Base-by-base conservation (phyloP, 2,888 invertebrate species). In the Caenorhabditis wallacei region DNA sequence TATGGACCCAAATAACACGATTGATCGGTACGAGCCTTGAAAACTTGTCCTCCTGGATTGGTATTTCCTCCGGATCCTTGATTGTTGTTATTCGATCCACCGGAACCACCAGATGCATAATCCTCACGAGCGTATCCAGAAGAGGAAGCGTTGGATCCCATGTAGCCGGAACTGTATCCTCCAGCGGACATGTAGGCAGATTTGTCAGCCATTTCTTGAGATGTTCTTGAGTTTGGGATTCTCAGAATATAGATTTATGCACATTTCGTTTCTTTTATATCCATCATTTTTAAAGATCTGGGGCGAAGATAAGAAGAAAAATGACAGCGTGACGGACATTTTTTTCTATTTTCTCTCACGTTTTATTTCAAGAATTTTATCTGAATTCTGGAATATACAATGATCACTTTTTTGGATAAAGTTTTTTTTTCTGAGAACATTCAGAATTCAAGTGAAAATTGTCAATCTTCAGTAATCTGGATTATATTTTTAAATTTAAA, bases 1-100 rank as follows among this genome's bases (percentile, higher is more conserved):
- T 66, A 66, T 66, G 66, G 66, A 10, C 66, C 66, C 66, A 66
- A 66, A 24, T 66, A 66, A 68, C 70, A 69, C 48, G 81, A 81
- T 66, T 76, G 81, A 35, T 82, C 81, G 43, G 81, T 82, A 43
- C 81, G 81, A 7, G 81, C 81, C 76, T 82, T 82, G 81, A 82
- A 76, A 11, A 82, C 76, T 53, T 82, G 81, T 30, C 43, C 81
- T 75, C 81, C 75, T 35, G 63, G 64, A 53, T 68, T 72, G 40
- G 66, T 37, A 20, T 20, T 66, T 66, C 68, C 66, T 30, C 71
- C 79, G 54, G 61, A 59, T 46, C 80, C 61, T 24, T 43, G 46
- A 24, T 63, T 53, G 10, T 56, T 48, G 74, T 66, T 66, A 63
- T 63, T 53, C 2, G 61, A 61, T 46, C 16, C 61, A 24, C 71